These are phyloP conservation scores for Lanius collurio DNA, from an alignment of 2,113 vertebrate genomes.

Conservation along the genomic window DNA sequence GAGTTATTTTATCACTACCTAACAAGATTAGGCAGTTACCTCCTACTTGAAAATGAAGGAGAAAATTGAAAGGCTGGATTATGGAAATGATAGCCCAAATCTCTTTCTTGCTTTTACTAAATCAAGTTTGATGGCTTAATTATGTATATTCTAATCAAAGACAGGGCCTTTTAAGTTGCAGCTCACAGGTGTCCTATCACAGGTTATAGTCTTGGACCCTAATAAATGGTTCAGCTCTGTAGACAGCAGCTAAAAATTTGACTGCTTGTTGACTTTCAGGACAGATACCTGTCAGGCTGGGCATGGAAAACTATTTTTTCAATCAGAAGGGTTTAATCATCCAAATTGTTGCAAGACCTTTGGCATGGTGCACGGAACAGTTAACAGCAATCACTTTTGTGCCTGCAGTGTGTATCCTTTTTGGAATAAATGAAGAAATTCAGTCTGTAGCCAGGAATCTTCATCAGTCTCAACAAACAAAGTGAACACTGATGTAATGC, in stretches of 20 bases:
- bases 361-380: not conserved
- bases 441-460: not conserved
- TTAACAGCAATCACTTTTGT: not conserved
- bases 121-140: not conserved
- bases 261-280: not conserved
- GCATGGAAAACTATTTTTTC: not conserved
- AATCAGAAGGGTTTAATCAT: not conserved
- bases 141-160: not conserved
- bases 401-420: not conserved
- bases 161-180: not conserved
- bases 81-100: not conserved
- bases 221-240: not conserved
- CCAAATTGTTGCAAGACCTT: not conserved
- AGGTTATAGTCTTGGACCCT: not conserved
- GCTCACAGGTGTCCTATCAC: not conserved
- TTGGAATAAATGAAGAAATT: not conserved
- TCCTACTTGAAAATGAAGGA: not conserved
- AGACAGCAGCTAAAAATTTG: not conserved
- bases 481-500: not conserved
- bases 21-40: not conserved
- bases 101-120: not conserved
- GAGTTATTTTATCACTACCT: not conserved
- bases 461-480: not conserved
- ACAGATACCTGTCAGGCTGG: not conserved
- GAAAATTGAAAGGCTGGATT: not conserved